A percentile compares a stretch with the other conserved stretches of the same genome.
Conservation (phyloP, 1,140 invertebrate genomes). For the Tribolium castaneum region DNA sequence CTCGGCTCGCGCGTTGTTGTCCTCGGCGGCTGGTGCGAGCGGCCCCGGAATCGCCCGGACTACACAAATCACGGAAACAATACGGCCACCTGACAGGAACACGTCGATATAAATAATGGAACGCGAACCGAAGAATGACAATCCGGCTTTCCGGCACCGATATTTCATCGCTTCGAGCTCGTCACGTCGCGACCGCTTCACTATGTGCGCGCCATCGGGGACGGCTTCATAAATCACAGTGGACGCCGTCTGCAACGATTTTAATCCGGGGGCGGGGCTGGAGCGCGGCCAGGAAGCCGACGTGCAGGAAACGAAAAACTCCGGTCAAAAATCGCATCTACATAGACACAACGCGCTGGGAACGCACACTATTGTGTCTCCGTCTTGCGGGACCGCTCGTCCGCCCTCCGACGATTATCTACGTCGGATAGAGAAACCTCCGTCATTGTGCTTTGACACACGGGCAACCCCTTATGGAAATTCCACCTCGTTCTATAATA, state of each 20-base stretch:
- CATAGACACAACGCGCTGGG: background rate
- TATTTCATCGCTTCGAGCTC: conserved; percentile 7
- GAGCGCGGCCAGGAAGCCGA: background rate
- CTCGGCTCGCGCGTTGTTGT: background rate
- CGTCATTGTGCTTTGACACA: conserved; percentile 21
- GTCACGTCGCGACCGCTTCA: conserved; percentile 17
- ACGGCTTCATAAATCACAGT: conserved; percentile 28
- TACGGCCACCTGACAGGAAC: conserved; percentile 20
- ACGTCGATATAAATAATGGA: conserved; percentile 38
- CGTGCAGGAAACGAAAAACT: background rate
- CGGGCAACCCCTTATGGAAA: conserved; percentile 9
- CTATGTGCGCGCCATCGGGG: background rate
- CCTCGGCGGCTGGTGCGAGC: background rate
- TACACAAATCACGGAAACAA: conserved; percentile 25
- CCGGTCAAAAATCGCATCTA: background rate
- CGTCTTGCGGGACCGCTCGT: background rate
- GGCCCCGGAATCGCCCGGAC: background rate
- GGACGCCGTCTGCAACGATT: background rate
- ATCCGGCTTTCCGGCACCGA: conserved; percentile 22
- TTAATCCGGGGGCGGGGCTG: background rate
- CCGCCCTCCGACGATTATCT: conserved; percentile 17
- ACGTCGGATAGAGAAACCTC: background rate
- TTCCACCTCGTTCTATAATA: conserved; percentile 17
- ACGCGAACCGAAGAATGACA: conserved; percentile 26
- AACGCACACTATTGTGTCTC: background rate